A percentile compares a stretch with the other conserved stretches of the same genome.
phyloP scores from a whole-genome alignment of 1,140 invertebrate genomes.

The Neodiprion virginianus region DNA sequence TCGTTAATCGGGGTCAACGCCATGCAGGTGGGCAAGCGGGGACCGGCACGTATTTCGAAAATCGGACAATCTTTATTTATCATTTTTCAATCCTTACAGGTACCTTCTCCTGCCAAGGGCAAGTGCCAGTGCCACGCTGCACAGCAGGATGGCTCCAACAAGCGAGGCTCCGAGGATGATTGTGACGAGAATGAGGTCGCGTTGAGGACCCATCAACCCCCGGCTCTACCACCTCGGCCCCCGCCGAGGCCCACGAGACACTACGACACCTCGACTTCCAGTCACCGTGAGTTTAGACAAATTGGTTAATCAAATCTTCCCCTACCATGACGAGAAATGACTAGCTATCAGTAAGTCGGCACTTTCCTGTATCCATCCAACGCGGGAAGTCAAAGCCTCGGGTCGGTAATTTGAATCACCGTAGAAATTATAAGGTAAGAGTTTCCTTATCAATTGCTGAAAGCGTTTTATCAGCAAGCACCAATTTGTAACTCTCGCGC shows the following conservation, averaged over 20 bases:
- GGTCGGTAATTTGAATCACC: too few species aligned
- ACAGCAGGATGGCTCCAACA: conserved; percentile 42
- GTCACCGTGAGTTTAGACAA: conserved; percentile 46
- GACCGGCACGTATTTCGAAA: background rate
- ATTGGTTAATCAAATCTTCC: background rate
- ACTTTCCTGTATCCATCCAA: too few species aligned
- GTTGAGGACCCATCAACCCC: conserved; percentile 56
- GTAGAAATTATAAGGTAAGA: background rate
- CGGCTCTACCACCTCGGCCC: conserved; percentile 55
- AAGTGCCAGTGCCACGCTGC: conserved; percentile 59
- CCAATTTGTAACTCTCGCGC: too few species aligned
- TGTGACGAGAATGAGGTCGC: conserved; percentile 44
- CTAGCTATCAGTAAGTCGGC: too few species aligned
- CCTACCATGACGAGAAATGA: background rate
- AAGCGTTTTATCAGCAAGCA: background rate
- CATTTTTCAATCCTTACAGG: conserved; percentile 37
- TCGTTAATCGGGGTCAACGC: conserved; percentile 47
- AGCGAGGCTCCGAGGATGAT: conserved; percentile 44
- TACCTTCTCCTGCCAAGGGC: conserved; percentile 49
- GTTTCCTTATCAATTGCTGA: background rate
- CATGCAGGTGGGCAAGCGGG: conserved; percentile 43
- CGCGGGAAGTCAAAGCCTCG: too few species aligned
- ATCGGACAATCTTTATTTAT: background rate
- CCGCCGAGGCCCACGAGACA: conserved; percentile 53
- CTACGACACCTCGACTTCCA: conserved; percentile 47